Evolutionary conservation across 2,888 invertebrate genomes (phyloP).

Genomic region (Lutraria lutraria): DNA sequence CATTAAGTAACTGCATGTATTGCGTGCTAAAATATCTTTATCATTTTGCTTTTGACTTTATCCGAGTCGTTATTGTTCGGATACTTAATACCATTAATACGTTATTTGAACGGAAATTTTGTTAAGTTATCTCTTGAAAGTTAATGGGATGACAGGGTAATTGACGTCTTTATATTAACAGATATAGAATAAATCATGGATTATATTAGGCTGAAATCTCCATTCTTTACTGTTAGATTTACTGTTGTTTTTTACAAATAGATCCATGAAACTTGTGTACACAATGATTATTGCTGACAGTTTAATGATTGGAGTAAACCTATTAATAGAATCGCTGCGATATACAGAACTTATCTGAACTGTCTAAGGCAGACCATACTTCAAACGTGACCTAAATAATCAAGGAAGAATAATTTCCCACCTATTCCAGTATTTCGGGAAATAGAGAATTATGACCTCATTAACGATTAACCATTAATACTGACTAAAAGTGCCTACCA

Average conservation of each 20-base stretch:
- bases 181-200: background rate
- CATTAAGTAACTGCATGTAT: too few relatives aligned
- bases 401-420: background rate
- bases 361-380: background rate
- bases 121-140: background rate
- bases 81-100: too few relatives aligned
- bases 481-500: too few relatives aligned
- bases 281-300: constrained; percentile 2
- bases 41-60: background rate
- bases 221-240: background rate
- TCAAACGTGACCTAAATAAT: background rate
- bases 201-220: background rate
- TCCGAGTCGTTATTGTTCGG: background rate
- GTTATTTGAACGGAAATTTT: background rate
- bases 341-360: background rate
- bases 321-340: background rate
- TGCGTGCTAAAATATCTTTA: background rate
- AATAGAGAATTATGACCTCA: background rate
- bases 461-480: too few relatives aligned
- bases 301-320: background rate
- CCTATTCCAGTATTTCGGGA: background rate
- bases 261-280: background rate
- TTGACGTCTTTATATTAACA: background rate
- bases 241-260: background rate
- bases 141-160: background rate